These are phyloP conservation scores for Phocoena sinus DNA, from an alignment of 2,113 vertebrate species.

Conservation along the genomic window DNA sequence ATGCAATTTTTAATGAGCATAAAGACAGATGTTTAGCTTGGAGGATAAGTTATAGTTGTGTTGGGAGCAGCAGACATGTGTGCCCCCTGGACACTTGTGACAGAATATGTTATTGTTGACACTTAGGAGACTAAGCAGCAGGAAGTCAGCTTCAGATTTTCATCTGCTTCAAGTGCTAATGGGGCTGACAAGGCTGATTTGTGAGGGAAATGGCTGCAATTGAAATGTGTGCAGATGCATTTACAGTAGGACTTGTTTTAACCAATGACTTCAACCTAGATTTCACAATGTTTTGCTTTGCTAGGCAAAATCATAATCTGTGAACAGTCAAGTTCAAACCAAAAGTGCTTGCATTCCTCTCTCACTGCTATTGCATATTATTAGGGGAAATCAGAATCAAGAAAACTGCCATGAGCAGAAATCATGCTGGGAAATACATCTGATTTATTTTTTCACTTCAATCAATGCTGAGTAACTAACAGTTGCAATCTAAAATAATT, in stretches of 20 bases:
- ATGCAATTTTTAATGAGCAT: conserved; percentile 72
- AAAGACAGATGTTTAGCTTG: conserved; percentile 66
- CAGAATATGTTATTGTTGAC: conserved; percentile 73
- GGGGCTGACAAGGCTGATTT: conserved; percentile 63
- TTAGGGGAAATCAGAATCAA: conserved; percentile 45
- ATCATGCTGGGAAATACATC: conserved; percentile 5
- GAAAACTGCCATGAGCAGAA: conserved; percentile 33
- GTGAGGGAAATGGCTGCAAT: conserved; percentile 38
- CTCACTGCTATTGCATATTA: not conserved
- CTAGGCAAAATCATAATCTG: conserved; percentile 55
- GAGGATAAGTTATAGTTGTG: conserved; percentile 61
- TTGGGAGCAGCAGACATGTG: conserved; percentile 41
- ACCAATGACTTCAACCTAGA: conserved; percentile 45
- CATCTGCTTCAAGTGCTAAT: conserved; percentile 64
- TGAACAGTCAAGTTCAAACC: not conserved
- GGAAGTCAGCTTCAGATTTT: conserved; percentile 62
- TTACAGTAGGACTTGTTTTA: conserved; percentile 29
- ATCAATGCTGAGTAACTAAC: conserved; percentile 27
- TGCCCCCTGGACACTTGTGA: conserved; percentile 69
- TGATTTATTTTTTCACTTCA: conserved; percentile 48
- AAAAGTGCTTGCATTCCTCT: conserved; percentile 20
- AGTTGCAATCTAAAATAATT: conserved; percentile 44
- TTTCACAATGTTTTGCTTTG: conserved; percentile 50
- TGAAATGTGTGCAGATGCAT: conserved; percentile 38
- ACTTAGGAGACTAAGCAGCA: conserved; percentile 62